Base-by-base conservation (phyloP, 2,888 invertebrate species). In the Tanytarsus gracilentus region DNA sequence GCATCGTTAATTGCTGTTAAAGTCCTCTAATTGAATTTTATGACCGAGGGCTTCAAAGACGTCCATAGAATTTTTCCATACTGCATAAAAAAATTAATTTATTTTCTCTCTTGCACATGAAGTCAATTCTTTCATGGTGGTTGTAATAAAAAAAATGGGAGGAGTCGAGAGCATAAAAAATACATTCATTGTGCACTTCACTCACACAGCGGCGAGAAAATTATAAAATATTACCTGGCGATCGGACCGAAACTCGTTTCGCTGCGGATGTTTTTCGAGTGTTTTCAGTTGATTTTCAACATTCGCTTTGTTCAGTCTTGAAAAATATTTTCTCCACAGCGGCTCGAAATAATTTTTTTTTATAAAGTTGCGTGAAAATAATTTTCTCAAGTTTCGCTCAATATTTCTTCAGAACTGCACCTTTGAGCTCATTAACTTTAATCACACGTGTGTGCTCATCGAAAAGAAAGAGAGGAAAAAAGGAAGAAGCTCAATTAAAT, bases 221-320 rank as follows among this genome's bases (percentile, higher is more conserved):
- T 29, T 14, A 50, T 33, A 23, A 55, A 40, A 49, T 14, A 26
- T 52, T 39, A 56, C 40, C 40, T 26, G 39, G 27, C 39, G n/a
- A n/a, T n/a, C 18, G 40, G 25, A 40, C 55, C 40, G 40, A 49
- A 51, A 51, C 51, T 30, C 51, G 51, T 51, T 51, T 51, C 39
- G 27, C 40, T 11, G 21, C 39, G 39, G 30, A 58, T 58, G 58
- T 58, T 58, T 44, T 27, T 11, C n/a, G 40, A 26, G 30, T 58
- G 40, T 56, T 56, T 58, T 58, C 58, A 58, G 58, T 58, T 48
- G 23, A 27, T 30, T 44, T 58, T 58, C 58, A 58, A 58, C 58
- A 48, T 58, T 58, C 48, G 58, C 48, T 48, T 58, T 21, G 58
- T 58, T 27, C 58, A 58, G 58, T 48, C 55, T 36, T 39, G 40